Evolutionary conservation across 2,888 invertebrate species (phyloP), one percentile per base, ranked within the genome.

Genomic region (Netelia fuscicornis): DNA sequence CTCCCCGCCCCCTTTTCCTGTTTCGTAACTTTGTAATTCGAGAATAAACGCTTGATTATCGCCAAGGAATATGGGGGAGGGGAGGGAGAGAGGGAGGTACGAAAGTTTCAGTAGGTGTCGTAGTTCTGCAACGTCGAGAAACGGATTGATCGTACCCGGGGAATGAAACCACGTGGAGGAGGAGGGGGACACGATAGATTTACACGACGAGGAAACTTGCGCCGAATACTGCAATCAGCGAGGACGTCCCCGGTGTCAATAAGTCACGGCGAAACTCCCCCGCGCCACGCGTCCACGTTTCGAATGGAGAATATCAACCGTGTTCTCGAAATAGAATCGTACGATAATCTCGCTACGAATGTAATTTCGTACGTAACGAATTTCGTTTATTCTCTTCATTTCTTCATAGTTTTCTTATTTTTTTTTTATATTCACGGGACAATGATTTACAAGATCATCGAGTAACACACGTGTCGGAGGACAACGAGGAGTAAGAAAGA

Each of bases 191-290:
- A 65, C 65, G 52, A 5, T 3, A 5, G 30, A 30, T 30, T 30
- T 30, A 30, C 30, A 0, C 30, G 48, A 37, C 75, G 65, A 65
- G 64, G 76, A 65, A 65, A 76, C 76, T 76, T 76, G 76, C 56
- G 56, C 20, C 64, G 76, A 76, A 76, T 65, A 65, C 65, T 76
- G 76, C 76, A 76, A 65, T 76, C 76, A 76, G 65, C 25, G 64
- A 30, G 48, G 64, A 60, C 62, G 74, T 74, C 56, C 25, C 52
- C 52, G 62, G 42, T 65, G 76, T 65, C 76, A 52, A 37, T 56
- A 54, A 76, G 54, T 76, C 65, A 56, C 76, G 23, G 6, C 54
- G 76, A 76, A 76, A 76, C 76, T 76, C 65, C 5, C 30, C 30
- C 11, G 52, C 17, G 30, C 3, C 30, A 3, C 6, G 30, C 30